Evolutionary conservation across 2,113 vertebrate species (phyloP), one percentile per base, ranked within the genome.

Genomic region (Thalassoma bifasciatum): DNA sequence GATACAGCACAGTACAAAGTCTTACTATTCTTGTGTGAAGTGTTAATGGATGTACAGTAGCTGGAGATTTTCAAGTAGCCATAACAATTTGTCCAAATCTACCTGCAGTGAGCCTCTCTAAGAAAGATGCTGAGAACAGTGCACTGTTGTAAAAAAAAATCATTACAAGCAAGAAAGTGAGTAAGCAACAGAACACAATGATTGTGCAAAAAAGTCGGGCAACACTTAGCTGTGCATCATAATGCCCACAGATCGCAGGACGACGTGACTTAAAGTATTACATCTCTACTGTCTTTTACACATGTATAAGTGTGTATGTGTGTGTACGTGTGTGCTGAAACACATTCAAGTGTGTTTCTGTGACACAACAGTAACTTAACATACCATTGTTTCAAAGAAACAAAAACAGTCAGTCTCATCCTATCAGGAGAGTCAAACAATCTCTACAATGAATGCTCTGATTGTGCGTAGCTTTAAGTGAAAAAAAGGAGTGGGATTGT

Each of bases 391-490:
- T 30, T 30, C 30, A 30, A 30, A 30, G 30, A 30, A 30, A 30
- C 30, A 30, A 62, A 77, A 88, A 87, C 64, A 83, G 62, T 88
- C 70, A 26, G 73, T 26, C 69, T 76, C 83, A 21, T 79, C 61
- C 68, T 9, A 24, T 49, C 21, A 59, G 76, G 79, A 75, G 81
- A 81, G 81, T 66, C 66, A 59, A 56, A 57, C 75, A 66, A 54
- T 80, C 69, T 79, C 67, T 72, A 66, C 52, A 63, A 88, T 81
- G 50, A 65, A 82, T 70, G 57, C 81, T 85, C 83, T 90, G 93
- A 94, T 94, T 94, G 93, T 94, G 91, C 92, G 85, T 78, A 92
- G 93, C 93, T 89, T 88, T 73, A 73, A 83, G 87, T 88, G 88
- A 72, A 83, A 69, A 72, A 76, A 82, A 82, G 86, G 71, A 84